These are phyloP conservation scores for Eurois occulta DNA, from an alignment of 2,888 invertebrate species.

Conservation along the genomic window DNA sequence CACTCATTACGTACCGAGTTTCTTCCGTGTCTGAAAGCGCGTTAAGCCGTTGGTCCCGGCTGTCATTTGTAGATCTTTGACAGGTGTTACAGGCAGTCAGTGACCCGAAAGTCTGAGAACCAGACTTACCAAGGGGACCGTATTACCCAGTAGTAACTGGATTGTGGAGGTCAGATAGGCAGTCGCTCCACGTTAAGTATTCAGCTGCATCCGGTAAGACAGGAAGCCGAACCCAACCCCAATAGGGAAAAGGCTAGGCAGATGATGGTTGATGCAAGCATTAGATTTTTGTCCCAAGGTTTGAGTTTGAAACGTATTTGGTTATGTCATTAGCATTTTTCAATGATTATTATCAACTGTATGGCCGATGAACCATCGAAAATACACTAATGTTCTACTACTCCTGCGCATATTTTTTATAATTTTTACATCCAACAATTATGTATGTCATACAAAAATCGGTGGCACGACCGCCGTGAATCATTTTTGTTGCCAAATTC, in stretches of 20 bases:
- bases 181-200: too few relatives aligned
- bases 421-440: neutral
- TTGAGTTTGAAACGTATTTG: neutral
- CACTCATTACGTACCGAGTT: neutral
- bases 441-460: constrained; percentile 14
- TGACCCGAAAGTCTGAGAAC: too few relatives aligned
- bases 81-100: too few relatives aligned
- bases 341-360: neutral
- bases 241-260: neutral
- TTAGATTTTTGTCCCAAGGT: neutral
- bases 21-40: too few relatives aligned
- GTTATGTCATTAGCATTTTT: neutral
- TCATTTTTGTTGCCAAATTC: constrained; percentile 40
- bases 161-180: too few relatives aligned
- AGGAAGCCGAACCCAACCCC: too few relatives aligned
- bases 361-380: neutral
- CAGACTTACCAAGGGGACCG: too few relatives aligned
- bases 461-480: neutral
- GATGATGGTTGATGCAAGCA: neutral
- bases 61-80: too few relatives aligned
- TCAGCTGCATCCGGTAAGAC: neutral
- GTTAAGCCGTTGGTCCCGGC: too few relatives aligned
- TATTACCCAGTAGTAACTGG: too few relatives aligned
- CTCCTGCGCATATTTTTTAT: neutral
- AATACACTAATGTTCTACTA: neutral